Percentiles rank a stretch among this genome's conserved stretches.
Conservation (phyloP, 2,113 vertebrate species). For the Gracilinanus agilis region DNA sequence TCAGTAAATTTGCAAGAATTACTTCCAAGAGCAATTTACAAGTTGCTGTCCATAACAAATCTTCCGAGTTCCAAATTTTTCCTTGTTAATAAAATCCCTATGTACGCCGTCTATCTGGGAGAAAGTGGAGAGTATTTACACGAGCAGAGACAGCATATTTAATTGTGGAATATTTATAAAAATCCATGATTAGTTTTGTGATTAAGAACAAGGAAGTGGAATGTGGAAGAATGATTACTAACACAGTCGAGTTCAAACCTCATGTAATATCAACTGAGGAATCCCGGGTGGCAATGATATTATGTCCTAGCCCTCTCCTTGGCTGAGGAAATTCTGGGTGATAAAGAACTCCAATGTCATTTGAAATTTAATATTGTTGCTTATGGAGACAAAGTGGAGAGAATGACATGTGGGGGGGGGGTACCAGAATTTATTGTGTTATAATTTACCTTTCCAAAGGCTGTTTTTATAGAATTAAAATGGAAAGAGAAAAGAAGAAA, state of each 20-base stretch:
- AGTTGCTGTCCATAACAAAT: constrained; percentile 63
- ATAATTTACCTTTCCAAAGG: constrained; percentile 72
- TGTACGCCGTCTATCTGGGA: constrained; percentile 73
- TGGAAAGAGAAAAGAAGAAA: constrained; percentile 79
- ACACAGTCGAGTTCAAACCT: constrained; percentile 76
- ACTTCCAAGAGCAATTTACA: constrained; percentile 63
- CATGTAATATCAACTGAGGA: constrained; percentile 72
- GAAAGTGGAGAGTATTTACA: constrained; percentile 72
- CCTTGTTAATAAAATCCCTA: constrained; percentile 78
- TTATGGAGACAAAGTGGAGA: constrained; percentile 55
- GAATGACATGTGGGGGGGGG: constrained; percentile 53
- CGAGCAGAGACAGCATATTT: constrained; percentile 67
- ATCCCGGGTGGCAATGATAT: constrained; percentile 65
- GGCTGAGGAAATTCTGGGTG: constrained; percentile 52
- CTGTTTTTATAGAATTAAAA: constrained; percentile 77
- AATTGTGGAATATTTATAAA: constrained; percentile 78
- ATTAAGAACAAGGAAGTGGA: constrained; percentile 78
- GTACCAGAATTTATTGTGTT: constrained; percentile 67
- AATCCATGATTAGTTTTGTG: constrained; percentile 75
- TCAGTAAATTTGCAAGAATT: constrained; percentile 60
- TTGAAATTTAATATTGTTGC: constrained; percentile 65
- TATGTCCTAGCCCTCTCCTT: constrained; percentile 51
- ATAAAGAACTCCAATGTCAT: constrained; percentile 57
- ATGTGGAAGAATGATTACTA: constrained; percentile 72
- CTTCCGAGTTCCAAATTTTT: constrained; percentile 71